Base-by-base conservation (phyloP, 1,140 invertebrate species). In the Tetramorium simillimum region DNA sequence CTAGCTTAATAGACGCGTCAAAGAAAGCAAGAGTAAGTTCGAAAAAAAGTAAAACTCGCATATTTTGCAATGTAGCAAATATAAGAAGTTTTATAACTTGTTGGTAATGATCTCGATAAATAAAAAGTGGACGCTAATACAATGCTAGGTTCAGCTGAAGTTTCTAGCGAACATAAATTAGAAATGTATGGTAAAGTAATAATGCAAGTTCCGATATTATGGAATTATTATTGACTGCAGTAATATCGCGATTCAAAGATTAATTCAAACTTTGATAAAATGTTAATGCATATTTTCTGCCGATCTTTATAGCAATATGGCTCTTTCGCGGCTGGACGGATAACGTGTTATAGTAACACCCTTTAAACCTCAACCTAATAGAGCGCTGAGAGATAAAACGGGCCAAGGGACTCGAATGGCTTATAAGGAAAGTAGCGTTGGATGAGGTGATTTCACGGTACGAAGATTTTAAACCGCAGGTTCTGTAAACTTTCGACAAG, bases 371-470 rank as follows among this genome's bases (percentile, higher is more conserved):
- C 53, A 46, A 49, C 53, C 65, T 82, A 82, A 82, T 82, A 82
- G 67, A 82, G 51, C 67, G 53, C 67, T 82, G 80, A 82, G 24
- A 82, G 67, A 46, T 73, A 60, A 60, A 73, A 73, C 24, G 24
- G 80, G 51, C 80, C 69, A 73, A 33, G 58, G 46, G 58, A 65
- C 60, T 77, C 82, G 82, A 85, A 85, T 85, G 58, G 70, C 28
- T 85, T 77, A 53, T 76, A 63, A 76, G 72, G 56, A 53, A 58
- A 77, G 37, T 63, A 49, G 84, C 86, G 86, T 72, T 58, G 78
- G 90, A 91, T 90, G 89, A 90, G 86, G 72, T 86, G 91, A 93
- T 94, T 93, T 93, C 75, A 93, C 87, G 87, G 85, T 87, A 88
- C 37, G 75, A 73, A 84, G 85, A 84, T 90, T 91, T 90, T 84